phyloP scores from a whole-genome alignment of 2,113 vertebrate species.

The Gopherus flavomarginatus region DNA sequence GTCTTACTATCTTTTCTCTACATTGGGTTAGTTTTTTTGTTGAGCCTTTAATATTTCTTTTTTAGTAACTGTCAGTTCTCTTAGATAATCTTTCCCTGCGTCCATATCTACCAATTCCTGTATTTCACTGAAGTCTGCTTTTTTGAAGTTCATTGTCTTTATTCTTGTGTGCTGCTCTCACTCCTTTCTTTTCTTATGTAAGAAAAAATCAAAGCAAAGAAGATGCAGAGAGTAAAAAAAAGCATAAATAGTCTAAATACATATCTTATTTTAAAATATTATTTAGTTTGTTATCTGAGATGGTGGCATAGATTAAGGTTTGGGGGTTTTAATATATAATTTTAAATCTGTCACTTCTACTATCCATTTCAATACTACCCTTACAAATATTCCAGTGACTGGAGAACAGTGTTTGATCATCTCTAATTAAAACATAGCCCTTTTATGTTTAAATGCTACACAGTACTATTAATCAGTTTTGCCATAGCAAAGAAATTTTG shows the following conservation, averaged over 20 bases:
- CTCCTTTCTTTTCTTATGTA: not conserved
- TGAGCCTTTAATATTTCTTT: not conserved
- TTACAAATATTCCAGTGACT: not conserved
- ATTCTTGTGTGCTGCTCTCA: not conserved
- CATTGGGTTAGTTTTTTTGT: not conserved
- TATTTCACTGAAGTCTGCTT: not conserved
- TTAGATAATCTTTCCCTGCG: not conserved
- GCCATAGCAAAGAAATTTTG: not conserved
- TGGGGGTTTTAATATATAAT: not conserved
- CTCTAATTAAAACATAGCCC: not conserved
- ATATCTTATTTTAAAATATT: not conserved
- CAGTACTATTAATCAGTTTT: not conserved
- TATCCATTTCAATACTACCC: not conserved
- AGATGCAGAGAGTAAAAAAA: constrained; percentile 19
- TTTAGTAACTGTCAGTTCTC: not conserved
- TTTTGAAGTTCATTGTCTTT: not conserved
- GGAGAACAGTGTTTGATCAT: not conserved
- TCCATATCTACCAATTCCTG: not conserved
- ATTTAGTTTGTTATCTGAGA: not conserved
- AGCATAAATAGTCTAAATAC: not conserved
- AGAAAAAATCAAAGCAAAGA: not conserved
- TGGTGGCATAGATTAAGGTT: not conserved
- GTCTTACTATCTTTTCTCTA: not conserved
- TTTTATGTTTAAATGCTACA: not conserved
- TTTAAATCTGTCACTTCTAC: not conserved